Conservation (phyloP, 2,113 vertebrate species). For the Rhea pennata region DNA sequence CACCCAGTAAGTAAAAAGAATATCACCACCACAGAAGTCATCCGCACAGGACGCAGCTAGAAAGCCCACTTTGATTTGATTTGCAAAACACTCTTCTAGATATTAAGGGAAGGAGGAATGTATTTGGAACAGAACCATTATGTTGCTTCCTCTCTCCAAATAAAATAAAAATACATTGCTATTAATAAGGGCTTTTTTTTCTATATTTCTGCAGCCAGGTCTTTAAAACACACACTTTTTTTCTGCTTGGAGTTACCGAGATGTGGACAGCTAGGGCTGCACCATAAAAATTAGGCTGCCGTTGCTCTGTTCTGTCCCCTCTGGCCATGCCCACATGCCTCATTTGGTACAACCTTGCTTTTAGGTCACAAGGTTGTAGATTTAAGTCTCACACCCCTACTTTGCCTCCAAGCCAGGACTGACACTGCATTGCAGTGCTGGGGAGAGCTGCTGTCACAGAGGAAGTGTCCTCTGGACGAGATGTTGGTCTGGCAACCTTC, state of each 20-base stretch:
- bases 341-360: background rate
- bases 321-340: background rate
- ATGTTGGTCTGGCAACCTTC: background rate
- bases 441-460: background rate
- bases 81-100: background rate
- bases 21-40: background rate
- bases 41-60: background rate
- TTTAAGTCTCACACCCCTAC: background rate
- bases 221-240: background rate
- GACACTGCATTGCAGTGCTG: background rate
- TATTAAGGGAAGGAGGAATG: background rate
- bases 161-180: background rate
- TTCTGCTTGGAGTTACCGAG: background rate
- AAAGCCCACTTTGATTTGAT: background rate
- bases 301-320: background rate
- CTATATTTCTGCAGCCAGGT: background rate
- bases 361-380: background rate
- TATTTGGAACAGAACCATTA: background rate
- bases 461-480: background rate
- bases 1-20: background rate
- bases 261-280: background rate
- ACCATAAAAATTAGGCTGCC: background rate
- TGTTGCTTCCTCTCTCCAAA: background rate
- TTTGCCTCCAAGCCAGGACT: background rate
- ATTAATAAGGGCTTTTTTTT: background rate